A percentile compares a stretch with the other conserved stretches of the same genome.
Conservation (phyloP, 2,888 invertebrate species). For the Drosophila histrio region DNA sequence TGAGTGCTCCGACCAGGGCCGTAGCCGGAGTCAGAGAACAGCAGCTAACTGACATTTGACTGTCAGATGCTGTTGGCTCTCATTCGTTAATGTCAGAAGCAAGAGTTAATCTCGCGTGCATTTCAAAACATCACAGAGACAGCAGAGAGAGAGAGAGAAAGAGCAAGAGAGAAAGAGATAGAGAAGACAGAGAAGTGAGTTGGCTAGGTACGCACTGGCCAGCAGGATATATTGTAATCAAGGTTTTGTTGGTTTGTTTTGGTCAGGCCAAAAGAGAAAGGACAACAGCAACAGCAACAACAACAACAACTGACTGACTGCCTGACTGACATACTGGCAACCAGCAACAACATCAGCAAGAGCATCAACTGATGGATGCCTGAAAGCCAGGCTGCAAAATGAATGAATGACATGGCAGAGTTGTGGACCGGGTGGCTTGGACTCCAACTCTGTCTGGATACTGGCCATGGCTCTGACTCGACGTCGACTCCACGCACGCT, state of each 20-base stretch:
- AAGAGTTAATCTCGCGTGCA: constrained; percentile 80
- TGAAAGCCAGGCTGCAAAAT: constrained; percentile 75
- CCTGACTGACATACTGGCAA: constrained; percentile 70
- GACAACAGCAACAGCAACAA: constrained; percentile 16
- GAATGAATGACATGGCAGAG: constrained; percentile 78
- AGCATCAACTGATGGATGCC: constrained; percentile 69
- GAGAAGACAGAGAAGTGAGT: neutral
- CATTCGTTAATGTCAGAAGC: constrained; percentile 78
- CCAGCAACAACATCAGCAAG: constrained; percentile 42
- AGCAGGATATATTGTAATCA: constrained; percentile 67
- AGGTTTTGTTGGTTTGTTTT: constrained; percentile 46
- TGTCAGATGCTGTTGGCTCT: constrained; percentile 80
- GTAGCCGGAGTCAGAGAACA: constrained; percentile 38
- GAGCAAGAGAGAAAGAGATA: neutral
- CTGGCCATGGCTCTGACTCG: neutral
- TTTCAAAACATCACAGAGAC: constrained; percentile 62
- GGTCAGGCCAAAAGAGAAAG: constrained; percentile 41
- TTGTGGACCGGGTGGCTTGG: constrained; percentile 56
- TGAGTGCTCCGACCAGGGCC: constrained; percentile 17
- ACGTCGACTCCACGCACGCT: constrained; percentile 43
- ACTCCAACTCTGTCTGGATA: constrained; percentile 9
- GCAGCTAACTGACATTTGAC: constrained; percentile 81
- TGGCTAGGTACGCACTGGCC: constrained; percentile 65
- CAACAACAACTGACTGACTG: constrained; percentile 21
- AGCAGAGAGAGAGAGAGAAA: neutral